Evolutionary conservation across 1,140 invertebrate species (phyloP), one percentile per base, ranked within the genome.

Genomic region (Melipona quadrifasciata): DNA sequence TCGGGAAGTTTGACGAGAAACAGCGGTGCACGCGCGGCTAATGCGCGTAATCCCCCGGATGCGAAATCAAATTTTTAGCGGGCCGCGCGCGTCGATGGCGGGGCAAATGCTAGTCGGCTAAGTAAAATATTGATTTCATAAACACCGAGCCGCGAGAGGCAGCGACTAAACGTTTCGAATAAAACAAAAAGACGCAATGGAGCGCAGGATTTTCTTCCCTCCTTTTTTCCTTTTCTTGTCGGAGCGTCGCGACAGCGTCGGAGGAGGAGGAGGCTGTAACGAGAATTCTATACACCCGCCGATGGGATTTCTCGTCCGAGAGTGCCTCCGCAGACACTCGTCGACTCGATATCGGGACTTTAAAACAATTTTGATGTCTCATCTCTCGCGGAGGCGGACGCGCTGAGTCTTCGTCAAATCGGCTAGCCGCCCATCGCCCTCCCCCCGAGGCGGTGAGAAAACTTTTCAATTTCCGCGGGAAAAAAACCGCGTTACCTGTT

Each of bases 311-410:
- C 75, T 85, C 82, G 65, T 85, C 57, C 86, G 61, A 77, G n/a
- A 64, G 27, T n/a, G n/a, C 55, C 71, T 57, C 57, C 57, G 68
- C 81, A 84, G 89, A 86, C 84, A 85, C 89, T 90, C 84, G 86
- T 90, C 89, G 88, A 90, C 72, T 90, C 89, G 86, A 90, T 90
- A 19, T 47, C 84, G 86, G 68, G 81, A 88, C 86, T 90, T 90
- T 90, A 88, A 90, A 90, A 88, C 86, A 90, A 90, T 90, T 90
- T 90, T 90, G 84, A 90, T 86, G 86, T 90, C 86, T 90, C 90
- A 89, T 90, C 87, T 90, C 64, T 73, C 70, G 17, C 75, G 73
- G n/a, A 74, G 70, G 16, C 27, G 31, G 19, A 71, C 1, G 55
- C 58, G 39, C 76, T 31, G 19, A 47, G 19, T 75, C 61, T 55